Base-by-base conservation (phyloP, 2,888 invertebrate genomes). In the Phania funesta region DNA sequence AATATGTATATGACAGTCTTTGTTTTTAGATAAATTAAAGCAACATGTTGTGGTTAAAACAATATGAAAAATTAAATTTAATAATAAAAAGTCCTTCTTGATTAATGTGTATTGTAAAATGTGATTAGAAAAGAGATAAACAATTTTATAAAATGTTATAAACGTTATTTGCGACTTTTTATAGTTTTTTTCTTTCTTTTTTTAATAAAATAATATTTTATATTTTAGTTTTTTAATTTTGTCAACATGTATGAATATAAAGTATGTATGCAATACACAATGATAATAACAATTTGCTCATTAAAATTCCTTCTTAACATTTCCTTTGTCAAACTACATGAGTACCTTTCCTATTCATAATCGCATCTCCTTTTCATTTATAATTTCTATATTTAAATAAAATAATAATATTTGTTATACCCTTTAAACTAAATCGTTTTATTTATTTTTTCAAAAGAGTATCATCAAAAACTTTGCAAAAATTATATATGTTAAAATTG, bases 401-500 rank as follows among this genome's bases (percentile, higher is more conserved):
- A 82, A 74, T 82, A 82, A 75, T 78, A 78, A 70, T 67, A 78
- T 82, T 82, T 78, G 54, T 73, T 76, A 70, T 71, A 77, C 38
- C 41, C 18, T 16, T 24, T 18, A 44, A 6, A 13, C 6, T 13
- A 11, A 41, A 48, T 22, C 20, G 46, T 65, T 80, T 80, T 64
- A 29, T 58, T 80, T 71, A 29, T 56, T 54, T 52, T 20, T n/a
- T 52, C 16, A n/a, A n/a, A n/a, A n/a, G n/a, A n/a, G n/a, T n/a
- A n/a, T n/a, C n/a, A n/a, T n/a, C n/a, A n/a, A n/a, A n/a, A n/a
- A n/a, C n/a, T n/a, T n/a, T n/a, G n/a, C n/a, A n/a, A n/a, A n/a
- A n/a, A n/a, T n/a, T n/a, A n/a, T n/a, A n/a, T n/a, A n/a, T n/a
- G n/a, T n/a, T n/a, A n/a, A n/a, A n/a, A n/a, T n/a, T n/a, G n/a